Evolutionary conservation across 2,888 invertebrate species (phyloP).

Genomic region (Ochlodes sylvanus): DNA sequence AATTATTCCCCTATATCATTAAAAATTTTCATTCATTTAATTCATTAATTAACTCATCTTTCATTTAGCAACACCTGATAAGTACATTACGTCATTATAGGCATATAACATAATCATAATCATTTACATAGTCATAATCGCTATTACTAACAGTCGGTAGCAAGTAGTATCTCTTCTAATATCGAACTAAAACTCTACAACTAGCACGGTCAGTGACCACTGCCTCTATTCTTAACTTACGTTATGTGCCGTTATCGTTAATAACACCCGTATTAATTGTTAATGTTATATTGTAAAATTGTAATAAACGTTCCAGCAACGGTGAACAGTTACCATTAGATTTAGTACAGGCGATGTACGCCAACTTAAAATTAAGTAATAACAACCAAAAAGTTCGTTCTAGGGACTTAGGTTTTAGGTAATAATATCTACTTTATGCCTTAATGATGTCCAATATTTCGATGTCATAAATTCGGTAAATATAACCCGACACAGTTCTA

Average conservation of each 20-base stretch:
- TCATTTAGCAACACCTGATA: slow-evolving; percentile 42
- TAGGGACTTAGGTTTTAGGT: slow-evolving; percentile 82
- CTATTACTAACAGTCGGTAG: slow-evolving; percentile 42
- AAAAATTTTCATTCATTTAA: slow-evolving; percentile 24
- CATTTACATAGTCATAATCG: slow-evolving; percentile 44
- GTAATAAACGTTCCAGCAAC: slow-evolving; percentile 82
- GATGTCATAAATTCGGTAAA: slow-evolving; percentile 44
- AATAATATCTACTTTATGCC: slow-evolving; percentile 60
- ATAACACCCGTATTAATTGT: slow-evolving; percentile 71
- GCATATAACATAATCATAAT: slow-evolving; percentile 41
- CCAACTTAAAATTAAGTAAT: slow-evolving; percentile 76
- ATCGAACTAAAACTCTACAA: slow-evolving; percentile 55
- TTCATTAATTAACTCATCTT: slow-evolving; percentile 7
- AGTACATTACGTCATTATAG: slow-evolving; percentile 44
- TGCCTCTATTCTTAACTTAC: slow-evolving; percentile 63
- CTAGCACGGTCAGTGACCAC: slow-evolving; percentile 70
- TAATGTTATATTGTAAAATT: slow-evolving; percentile 72
- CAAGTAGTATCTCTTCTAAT: slow-evolving; percentile 44
- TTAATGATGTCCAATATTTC: slow-evolving; percentile 52
- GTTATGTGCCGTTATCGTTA: slow-evolving; percentile 70
- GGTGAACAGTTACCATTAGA: slow-evolving; percentile 84
- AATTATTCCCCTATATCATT: slow-evolving; percentile 23
- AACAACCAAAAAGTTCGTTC: slow-evolving; percentile 84
- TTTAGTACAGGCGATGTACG: slow-evolving; percentile 66
- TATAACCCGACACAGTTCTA: slow-evolving; percentile 34